These are phyloP conservation scores for Tenthredo amoena DNA, from an alignment of 2,888 invertebrate genomes.

Conservation along the genomic window DNA sequence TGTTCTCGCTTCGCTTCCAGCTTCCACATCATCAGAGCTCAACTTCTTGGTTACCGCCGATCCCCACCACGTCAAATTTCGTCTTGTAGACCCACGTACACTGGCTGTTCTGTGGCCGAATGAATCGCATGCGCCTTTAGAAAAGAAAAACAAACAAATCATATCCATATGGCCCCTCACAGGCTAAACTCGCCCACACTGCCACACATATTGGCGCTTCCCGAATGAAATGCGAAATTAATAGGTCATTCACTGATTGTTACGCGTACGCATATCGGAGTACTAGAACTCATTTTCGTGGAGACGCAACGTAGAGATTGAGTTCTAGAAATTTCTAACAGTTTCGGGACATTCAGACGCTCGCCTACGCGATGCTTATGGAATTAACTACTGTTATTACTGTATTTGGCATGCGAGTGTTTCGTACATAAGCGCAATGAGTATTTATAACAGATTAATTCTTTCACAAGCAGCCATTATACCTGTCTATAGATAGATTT, in stretches of 20 bases:
- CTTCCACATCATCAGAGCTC: slow-evolving; percentile 59
- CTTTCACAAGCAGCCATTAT: background rate
- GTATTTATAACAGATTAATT: background rate
- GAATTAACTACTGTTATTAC: background rate
- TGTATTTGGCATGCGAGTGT: background rate
- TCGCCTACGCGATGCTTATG: background rate
- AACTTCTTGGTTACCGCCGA: slow-evolving; percentile 42
- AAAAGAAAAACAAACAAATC: background rate
- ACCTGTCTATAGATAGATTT: background rate
- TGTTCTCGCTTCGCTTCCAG: slow-evolving; percentile 49
- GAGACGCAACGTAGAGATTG: background rate
- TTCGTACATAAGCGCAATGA: background rate
- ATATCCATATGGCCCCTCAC: no score
- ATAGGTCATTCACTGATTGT: slow-evolving; percentile 14
- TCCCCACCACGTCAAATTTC: slow-evolving; percentile 39
- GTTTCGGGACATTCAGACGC: background rate
- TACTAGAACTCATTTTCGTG: background rate
- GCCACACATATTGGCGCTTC: background rate
- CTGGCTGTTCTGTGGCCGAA: slow-evolving; percentile 56
- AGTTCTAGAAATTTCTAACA: slow-evolving; percentile 17
- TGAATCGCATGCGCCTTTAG: slow-evolving; percentile 39
- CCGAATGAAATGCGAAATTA: slow-evolving; percentile 1
- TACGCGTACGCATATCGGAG: background rate
- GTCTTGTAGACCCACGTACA: slow-evolving; percentile 51
- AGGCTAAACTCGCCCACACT: background rate